Evolutionary conservation across 1,140 invertebrate genomes (phyloP), one percentile per base, ranked within the genome.

Genomic region (Brachystomella parvula): DNA sequence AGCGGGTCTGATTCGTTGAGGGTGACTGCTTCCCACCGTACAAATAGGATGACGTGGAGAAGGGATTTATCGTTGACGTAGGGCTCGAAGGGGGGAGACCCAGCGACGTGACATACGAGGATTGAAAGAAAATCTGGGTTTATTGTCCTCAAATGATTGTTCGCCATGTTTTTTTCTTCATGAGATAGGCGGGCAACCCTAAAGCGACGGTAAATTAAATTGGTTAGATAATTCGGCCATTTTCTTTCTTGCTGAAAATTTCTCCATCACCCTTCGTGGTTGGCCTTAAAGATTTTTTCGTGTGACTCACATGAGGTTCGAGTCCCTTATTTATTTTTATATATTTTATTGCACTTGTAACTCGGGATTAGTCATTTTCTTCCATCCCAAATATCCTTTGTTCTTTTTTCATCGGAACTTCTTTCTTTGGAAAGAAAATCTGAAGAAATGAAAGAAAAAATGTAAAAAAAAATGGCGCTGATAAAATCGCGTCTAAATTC

Each of bases 181-280:
- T 15, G 6, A 12, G 53, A 57, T 12, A 57, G 24, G 21, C 21
- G n/a, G n/a, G 9, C 12, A 9, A 6, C 53, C 21, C 53, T 57
- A 29, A 57, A 57, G 9, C 53, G 53, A 57, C 21, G 53, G 28
- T 57, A 6, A n/a, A 57, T 57, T 21, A 57, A 12, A 24, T 57
- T 57, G n/a, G 53, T 21, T 9, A 57, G 28, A 21, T 15, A 57
- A 29, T 57, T 6, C 9, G 9, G 53, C 53, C 53, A 57, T 57
- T 24, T 9, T 21, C 12, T 29, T n/a, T 29, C 53, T 9, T 29
- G n/a, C 21, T 57, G 9, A 15, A 21, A 21, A 57, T 9, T 9
- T 24, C 21, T 9, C 21, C 9, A 12, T 15, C 6, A 57, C 9
- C 6, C 6, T 24, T 12, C 28, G 12, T 24, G 53, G 53, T 29